phyloP scores from a whole-genome alignment of 2,797 vertebrate species.

The Cichlasoma orientale region DNA sequence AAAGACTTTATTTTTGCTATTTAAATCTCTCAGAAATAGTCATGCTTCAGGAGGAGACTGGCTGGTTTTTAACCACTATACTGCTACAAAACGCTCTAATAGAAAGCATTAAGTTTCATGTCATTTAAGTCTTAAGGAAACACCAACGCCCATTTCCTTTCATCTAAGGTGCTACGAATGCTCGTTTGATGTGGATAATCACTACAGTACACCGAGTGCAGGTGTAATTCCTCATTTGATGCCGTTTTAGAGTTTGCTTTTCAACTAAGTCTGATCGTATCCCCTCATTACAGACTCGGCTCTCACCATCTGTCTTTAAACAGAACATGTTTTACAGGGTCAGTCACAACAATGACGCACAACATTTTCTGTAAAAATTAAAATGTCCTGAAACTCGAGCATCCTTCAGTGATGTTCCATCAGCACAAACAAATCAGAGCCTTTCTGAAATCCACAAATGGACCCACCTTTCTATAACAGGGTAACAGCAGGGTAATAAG shows the following conservation, averaged over 20 bases:
- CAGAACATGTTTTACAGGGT: not conserved
- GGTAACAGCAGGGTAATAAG: not conserved
- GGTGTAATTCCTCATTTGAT: not conserved
- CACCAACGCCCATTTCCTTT: not conserved
- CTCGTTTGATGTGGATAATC: not conserved
- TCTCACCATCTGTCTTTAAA: not conserved
- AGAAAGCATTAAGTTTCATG: not conserved
- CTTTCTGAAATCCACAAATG: not conserved
- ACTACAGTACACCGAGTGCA: not conserved
- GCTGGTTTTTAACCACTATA: not conserved
- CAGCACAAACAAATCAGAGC: not conserved
- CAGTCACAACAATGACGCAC: not conserved
- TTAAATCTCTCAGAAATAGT: not conserved
- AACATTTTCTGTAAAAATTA: not conserved
- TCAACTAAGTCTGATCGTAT: not conserved
- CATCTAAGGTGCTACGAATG: fast-evolving
- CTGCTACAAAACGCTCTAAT: not conserved
- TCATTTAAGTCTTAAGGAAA: not conserved
- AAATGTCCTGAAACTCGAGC: no score
- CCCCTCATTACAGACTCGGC: not conserved
- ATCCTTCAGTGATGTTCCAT: not conserved
- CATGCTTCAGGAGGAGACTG: not conserved
- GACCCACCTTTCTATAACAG: not conserved
- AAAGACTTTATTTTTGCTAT: not conserved
- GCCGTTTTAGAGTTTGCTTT: not conserved